phyloP scores from a whole-genome alignment of 2,888 invertebrate genomes.

The Caenorhabditis japonica region DNA sequence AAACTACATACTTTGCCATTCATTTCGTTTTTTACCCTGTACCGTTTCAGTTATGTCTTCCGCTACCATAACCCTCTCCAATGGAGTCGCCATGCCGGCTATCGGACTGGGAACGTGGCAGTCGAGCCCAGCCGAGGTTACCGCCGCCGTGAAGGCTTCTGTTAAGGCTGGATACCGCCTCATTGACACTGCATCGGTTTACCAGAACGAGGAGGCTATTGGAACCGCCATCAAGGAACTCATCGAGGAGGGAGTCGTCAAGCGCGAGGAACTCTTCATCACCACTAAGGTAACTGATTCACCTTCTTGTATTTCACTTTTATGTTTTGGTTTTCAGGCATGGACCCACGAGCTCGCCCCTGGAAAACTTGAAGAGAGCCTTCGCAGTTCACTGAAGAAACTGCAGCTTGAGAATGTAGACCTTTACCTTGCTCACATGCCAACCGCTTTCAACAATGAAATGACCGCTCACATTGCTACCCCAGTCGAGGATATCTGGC shows the following conservation, averaged over 20 bases:
- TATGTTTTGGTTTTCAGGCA: constrained; percentile 15
- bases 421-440: constrained; percentile 86
- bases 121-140: constrained; percentile 81
- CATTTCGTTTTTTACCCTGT: neutral
- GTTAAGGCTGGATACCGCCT: constrained; percentile 87
- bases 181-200: constrained; percentile 86
- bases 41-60: constrained; percentile 17
- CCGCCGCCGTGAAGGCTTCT: constrained; percentile 83
- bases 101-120: constrained; percentile 70
- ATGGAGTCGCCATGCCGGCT: constrained; percentile 65
- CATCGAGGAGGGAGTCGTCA: constrained; percentile 83
- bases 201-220: constrained; percentile 85
- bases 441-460: constrained; percentile 80
- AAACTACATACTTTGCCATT: too few species aligned
- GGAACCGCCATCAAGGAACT: constrained; percentile 85
- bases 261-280: constrained; percentile 86
- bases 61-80: constrained; percentile 51
- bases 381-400: constrained; percentile 79
- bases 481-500: constrained; percentile 5
- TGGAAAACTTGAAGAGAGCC: constrained; percentile 27
- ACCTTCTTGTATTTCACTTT: neutral
- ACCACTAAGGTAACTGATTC: constrained; percentile 84
- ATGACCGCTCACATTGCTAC: constrained; percentile 14
- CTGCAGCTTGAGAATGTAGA: constrained; percentile 87
- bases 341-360: constrained; percentile 47